Percentiles rank a stretch among this genome's conserved stretches.
Evolutionary conservation across 2,113 vertebrate species (phyloP).

Genomic region (Nematolebias whitei): DNA sequence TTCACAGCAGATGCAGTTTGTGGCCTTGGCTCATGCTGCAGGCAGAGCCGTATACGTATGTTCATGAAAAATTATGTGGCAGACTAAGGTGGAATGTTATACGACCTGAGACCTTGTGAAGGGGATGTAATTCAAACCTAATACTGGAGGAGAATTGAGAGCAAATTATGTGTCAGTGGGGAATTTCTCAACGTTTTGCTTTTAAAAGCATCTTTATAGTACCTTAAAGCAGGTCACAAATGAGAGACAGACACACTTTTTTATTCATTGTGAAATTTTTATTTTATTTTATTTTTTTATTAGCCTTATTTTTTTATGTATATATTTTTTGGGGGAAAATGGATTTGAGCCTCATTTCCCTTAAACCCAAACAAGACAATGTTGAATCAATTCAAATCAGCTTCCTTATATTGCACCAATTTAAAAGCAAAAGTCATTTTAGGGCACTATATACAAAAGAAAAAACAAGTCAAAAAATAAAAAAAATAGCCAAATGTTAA

Average conservation of each 20-base stretch:
- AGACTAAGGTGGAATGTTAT: constrained; percentile 21
- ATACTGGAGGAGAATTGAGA: neutral
- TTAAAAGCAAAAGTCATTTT: no score
- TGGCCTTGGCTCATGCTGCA: constrained; percentile 13
- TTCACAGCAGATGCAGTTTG: constrained; percentile 5
- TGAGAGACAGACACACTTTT: neutral
- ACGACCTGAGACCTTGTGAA: neutral
- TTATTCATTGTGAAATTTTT: no score
- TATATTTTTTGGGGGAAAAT: no score
- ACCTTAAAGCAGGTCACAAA: neutral
- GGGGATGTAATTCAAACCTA: constrained; percentile 16
- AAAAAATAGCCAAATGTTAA: no score
- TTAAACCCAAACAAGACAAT: no score
- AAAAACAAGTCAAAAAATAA: no score
- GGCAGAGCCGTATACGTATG: constrained; percentile 7
- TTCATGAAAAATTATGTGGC: constrained; percentile 25
- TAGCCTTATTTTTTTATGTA: no score
- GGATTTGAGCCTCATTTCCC: no score
- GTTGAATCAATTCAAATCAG: no score
- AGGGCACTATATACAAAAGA: no score
- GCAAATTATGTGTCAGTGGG: constrained; percentile 1
- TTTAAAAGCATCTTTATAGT: constrained; percentile 12
- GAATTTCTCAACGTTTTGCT: constrained; percentile 16
- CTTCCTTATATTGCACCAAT: no score
- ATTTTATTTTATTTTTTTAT: no score